A percentile compares a stretch with the other conserved stretches of the same genome.
These are phyloP conservation scores for Proteles cristata DNA, from an alignment of 2,113 vertebrate genomes.

Conservation along the genomic window DNA sequence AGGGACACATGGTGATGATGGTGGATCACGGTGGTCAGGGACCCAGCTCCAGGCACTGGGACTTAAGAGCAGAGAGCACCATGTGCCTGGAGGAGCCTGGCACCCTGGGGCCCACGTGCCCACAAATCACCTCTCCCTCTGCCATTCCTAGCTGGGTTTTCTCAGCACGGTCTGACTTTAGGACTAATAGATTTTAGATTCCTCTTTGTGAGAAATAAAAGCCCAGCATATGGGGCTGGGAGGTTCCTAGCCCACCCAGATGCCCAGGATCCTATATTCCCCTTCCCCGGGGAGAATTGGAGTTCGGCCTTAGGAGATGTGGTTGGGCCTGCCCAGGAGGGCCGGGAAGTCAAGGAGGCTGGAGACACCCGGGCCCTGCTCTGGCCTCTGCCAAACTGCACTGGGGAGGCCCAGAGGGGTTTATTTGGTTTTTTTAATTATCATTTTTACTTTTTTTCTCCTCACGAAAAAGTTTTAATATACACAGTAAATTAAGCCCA, in stretches of 20 bases:
- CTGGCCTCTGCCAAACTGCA: conserved; percentile 39
- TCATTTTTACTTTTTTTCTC: conserved; percentile 79
- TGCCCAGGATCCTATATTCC: background rate
- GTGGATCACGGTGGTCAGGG: background rate
- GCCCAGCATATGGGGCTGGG: background rate
- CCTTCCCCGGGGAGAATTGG: background rate
- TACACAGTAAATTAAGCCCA: conserved; percentile 91
- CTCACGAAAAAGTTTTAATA: conserved; percentile 89
- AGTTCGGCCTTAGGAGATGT: background rate
- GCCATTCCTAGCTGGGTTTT: background rate
- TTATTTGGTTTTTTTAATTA: conserved; percentile 82
- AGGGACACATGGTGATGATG: background rate
- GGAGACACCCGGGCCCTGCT: background rate
- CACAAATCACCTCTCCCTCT: background rate
- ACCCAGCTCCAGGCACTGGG: background rate
- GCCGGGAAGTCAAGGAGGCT: background rate
- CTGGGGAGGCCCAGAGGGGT: conserved; percentile 62
- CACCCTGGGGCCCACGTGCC: rapidly evolving
- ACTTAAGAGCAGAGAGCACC: background rate
- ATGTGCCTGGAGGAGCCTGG: background rate
- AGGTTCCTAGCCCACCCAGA: background rate
- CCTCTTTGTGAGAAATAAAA: conserved; percentile 35
- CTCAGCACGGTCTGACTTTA: background rate
- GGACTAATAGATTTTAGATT: conserved; percentile 40
- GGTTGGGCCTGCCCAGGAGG: background rate